Percentiles rank a stretch among this genome's conserved stretches.
Conservation (phyloP, 2,797 vertebrate genomes). For the Alosa sapidissima region DNA sequence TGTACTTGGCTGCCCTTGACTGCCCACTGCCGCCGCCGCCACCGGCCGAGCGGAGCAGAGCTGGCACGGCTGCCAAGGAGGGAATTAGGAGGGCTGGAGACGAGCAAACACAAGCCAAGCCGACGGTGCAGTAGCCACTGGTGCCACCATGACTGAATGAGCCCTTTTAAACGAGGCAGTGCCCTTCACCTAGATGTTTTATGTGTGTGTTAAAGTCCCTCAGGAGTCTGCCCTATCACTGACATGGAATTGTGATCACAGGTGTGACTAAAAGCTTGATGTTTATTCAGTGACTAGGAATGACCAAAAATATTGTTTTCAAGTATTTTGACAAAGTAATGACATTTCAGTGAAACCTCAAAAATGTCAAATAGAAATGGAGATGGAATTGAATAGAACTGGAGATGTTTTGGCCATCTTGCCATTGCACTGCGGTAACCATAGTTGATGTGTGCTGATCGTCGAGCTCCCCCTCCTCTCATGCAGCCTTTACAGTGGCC, state of each 20-base stretch:
- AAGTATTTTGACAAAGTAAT: neutral
- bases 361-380: neutral
- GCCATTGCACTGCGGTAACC: slow-evolving; percentile 27
- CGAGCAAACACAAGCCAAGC: slow-evolving; percentile 17
- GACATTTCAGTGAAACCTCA: neutral
- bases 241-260: neutral
- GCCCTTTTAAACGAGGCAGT: neutral
- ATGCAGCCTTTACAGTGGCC: slow-evolving; percentile 21
- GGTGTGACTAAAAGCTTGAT: neutral
- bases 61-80: neutral
- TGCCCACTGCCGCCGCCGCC: neutral
- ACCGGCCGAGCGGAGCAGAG: neutral
- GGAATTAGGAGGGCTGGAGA: slow-evolving; percentile 15
- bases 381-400: neutral
- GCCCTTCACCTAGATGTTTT: neutral
- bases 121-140: neutral
- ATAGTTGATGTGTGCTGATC: neutral
- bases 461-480: neutral
- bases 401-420: slow-evolving; percentile 25
- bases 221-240: neutral
- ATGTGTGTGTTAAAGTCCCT: neutral
- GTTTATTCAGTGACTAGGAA: neutral
- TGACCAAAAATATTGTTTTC: neutral
- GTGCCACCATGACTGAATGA: neutral
- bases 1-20: slow-evolving; percentile 46